Evolutionary conservation across 2,888 invertebrate species (phyloP).

Genomic region (Linyphia triangularis): DNA sequence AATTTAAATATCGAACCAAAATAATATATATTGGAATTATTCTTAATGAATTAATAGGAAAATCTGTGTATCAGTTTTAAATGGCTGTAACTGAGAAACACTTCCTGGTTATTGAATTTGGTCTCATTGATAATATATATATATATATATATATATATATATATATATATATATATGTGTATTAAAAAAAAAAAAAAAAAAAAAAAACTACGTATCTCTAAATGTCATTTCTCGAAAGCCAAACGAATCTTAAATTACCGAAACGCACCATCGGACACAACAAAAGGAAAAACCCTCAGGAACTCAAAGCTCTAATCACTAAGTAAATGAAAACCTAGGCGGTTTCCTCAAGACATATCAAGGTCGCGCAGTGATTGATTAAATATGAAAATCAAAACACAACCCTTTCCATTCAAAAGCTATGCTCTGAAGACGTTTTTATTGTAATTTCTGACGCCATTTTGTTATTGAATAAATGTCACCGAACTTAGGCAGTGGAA

Average conservation of each 20-base stretch:
- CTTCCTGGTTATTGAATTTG: not conserved
- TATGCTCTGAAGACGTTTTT: no score
- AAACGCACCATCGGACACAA: not conserved
- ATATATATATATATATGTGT: no score
- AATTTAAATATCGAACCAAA: not conserved
- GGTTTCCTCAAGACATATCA: not conserved
- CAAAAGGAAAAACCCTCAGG: not conserved
- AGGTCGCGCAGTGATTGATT: not conserved
- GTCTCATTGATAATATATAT: no score
- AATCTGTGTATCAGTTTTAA: no score
- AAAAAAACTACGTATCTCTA: not conserved
- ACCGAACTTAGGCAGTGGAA: no score
- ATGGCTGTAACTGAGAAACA: no score
- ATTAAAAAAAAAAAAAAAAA: no score
- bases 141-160: no score
- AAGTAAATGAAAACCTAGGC: not conserved
- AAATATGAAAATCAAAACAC: not conserved
- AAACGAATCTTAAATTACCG: not conserved
- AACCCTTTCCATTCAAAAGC: no score
- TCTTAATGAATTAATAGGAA: no score
- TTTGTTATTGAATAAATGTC: no score
- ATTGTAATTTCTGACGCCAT: no score
- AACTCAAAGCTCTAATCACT: not conserved
- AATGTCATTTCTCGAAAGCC: not conserved
- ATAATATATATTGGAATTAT: not conserved